Evolutionary conservation across 2,113 vertebrate genomes (phyloP), one percentile per base, ranked within the genome.

Genomic region (Hemibagrus wyckioides): DNA sequence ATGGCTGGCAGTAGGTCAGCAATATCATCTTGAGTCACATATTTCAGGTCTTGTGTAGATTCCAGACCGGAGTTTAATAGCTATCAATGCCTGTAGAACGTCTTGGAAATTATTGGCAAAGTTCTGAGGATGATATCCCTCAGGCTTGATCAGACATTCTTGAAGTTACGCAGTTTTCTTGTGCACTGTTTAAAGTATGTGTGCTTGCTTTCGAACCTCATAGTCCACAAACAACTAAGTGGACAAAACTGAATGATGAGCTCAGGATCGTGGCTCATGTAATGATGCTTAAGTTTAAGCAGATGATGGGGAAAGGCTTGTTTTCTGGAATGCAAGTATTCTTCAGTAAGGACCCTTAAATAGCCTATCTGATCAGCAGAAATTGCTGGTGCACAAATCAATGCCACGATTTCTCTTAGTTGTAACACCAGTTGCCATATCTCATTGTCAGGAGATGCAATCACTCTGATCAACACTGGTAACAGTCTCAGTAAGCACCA

Each of bases 161-260:
- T 90, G 44, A 91, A 91, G 59, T 91, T 91, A 21, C 63, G 54
- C 67, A 89, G 30, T 77, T 90, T 91, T 36, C 83, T 89, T 11
- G 73, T 41, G 80, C 90, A 90, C 81, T 86, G 81, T 56, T 91
- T 91, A 30, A 92, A 92, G 39, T 90, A 89, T 41, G 86, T 84
- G 33, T 90, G 86, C 23, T 90, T 90, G 9, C 88, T 91, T 39
- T 92, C 89, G 28, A 86, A 80, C 8, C 76, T 11, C 44, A 82
- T 5, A 41, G 65, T 82, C 79, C 63, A 82, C 36, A 87, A 69
- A 48, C n/a, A n/a, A n/a, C n/a, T n/a, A 48, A 90, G 85, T 30
- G 82, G 77, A 5, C 77, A 82, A 84, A 89, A 90, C 11, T 85
- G 61, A 39, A 88, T 48, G 11, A 91, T 91, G 33, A 87, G 87